Percentiles rank a stretch among this genome's conserved stretches.
These are phyloP conservation scores for Cyprinella venusta DNA, from an alignment of 2,797 vertebrate species.

Conservation along the genomic window DNA sequence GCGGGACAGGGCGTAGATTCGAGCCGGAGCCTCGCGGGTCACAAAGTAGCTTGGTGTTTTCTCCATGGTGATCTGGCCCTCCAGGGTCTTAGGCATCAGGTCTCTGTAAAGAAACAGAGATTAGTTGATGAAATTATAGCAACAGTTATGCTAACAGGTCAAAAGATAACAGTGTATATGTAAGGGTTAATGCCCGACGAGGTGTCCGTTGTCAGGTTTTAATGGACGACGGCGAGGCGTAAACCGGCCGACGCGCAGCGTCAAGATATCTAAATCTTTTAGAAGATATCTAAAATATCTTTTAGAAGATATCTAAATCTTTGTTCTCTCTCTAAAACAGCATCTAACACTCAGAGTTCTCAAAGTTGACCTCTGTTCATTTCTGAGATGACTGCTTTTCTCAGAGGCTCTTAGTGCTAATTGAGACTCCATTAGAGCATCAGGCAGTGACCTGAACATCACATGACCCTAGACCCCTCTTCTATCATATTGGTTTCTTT, in stretches of 20 bases:
- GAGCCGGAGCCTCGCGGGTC: constrained; percentile 83
- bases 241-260: no score
- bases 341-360: neutral
- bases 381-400: constrained; percentile 19
- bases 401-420: constrained; percentile 24
- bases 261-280: no score
- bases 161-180: neutral
- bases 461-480: constrained; percentile 13
- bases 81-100: constrained; percentile 73
- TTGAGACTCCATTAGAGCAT: constrained; percentile 33
- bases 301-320: no score
- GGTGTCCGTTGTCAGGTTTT: no score
- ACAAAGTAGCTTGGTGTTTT: constrained; percentile 77
- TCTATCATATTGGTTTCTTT: neutral
- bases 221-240: no score
- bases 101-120: constrained; percentile 57
- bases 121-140: neutral
- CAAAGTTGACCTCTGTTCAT: neutral
- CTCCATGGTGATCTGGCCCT: constrained; percentile 77
- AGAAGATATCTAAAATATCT: no score
- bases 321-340: neutral
- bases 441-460: constrained; percentile 4
- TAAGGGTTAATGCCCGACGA: no score
- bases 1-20: constrained; percentile 87
- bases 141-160: neutral